Base-by-base conservation (phyloP, 2,797 vertebrate species). In the Cossypha heuglini region DNA sequence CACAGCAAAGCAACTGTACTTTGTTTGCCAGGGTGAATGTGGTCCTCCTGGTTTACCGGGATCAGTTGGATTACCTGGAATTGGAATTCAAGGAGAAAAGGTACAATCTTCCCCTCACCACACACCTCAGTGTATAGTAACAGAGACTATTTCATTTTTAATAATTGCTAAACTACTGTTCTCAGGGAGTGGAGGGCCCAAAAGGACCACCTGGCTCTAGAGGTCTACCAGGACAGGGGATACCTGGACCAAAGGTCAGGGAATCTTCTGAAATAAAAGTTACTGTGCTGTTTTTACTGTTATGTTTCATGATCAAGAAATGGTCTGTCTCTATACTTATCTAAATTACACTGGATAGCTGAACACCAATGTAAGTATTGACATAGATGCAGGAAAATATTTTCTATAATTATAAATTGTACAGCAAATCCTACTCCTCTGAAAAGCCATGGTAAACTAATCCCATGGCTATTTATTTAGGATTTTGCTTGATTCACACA, bases 1-100 rank as follows among this genome's bases (percentile, higher is more conserved):
- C 6, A 43, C 15, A 73, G 51, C 48, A 89, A 81, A 86, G 31
- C 21, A 61, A 73, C 10, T 62, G 21, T 13, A 88, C 29, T 96
- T 97, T 96, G 45, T 91, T 94, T 86, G 87, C 67, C 96, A 99
- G 99, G 98, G 98, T 94, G 98, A 99, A 66, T 38, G 98, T 16
- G 98, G 98, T 55, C 97, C 97, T 87, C 96, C 98, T 93, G 98
- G 98, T 93, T 97, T 96, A 93, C 96, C 98, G 13, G 99, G 99
- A 25, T 97, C 96, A 90, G 62, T 94, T 96, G 99, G 99, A 88
- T 97, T 97, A 64, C 93, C 98, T 93, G 98, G 98, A 83, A 94
- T 94, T 88, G 99, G 98, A 93, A 98, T 99, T 94, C 98, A 99
- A 94, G 98, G 99, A 95, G 98, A 99, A 85, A 99, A 99, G 98